Percentiles rank a stretch among this genome's conserved stretches.
Conservation (phyloP, 53 echinoderm and acorn worm species). For the Zoroaster sp. region DNA sequence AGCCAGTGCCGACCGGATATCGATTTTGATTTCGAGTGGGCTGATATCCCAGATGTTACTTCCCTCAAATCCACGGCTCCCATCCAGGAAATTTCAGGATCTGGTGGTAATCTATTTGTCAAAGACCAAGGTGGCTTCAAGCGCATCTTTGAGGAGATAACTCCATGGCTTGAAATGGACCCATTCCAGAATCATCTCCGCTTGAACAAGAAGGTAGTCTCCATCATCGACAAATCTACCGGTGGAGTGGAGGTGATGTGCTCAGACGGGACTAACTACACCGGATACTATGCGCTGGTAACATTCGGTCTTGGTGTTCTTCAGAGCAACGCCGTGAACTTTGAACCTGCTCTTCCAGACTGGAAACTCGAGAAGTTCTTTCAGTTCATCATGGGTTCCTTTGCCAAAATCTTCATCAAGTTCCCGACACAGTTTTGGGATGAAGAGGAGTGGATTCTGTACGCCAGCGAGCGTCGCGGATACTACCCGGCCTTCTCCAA, state of each 20-base stretch:
- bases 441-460: too few species aligned
- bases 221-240: not conserved
- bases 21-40: constrained; percentile 47
- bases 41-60: constrained; percentile 38
- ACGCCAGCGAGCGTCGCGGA: too few species aligned
- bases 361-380: too few species aligned
- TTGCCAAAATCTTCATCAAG: too few species aligned
- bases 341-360: constrained; percentile 38
- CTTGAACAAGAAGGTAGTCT: constrained; percentile 34
- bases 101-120: not conserved
- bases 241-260: too few species aligned
- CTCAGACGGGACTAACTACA: constrained; percentile 33
- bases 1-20: constrained; percentile 15
- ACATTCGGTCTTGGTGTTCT: too few species aligned
- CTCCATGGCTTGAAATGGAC: too few species aligned
- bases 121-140: constrained; percentile 45
- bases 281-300: constrained; percentile 30
- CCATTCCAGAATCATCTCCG: too few species aligned
- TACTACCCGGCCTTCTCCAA: too few species aligned
- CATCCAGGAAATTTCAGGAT: not conserved
- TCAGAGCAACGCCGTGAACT: constrained; percentile 28
- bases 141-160: constrained; percentile 32
- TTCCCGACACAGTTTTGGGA: too few species aligned
- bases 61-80: constrained; percentile 39
- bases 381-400: too few species aligned